phyloP scores from a whole-genome alignment of 30 jellyfish, hydroid and myxozoan species.

The Aurelia sp. region DNA sequence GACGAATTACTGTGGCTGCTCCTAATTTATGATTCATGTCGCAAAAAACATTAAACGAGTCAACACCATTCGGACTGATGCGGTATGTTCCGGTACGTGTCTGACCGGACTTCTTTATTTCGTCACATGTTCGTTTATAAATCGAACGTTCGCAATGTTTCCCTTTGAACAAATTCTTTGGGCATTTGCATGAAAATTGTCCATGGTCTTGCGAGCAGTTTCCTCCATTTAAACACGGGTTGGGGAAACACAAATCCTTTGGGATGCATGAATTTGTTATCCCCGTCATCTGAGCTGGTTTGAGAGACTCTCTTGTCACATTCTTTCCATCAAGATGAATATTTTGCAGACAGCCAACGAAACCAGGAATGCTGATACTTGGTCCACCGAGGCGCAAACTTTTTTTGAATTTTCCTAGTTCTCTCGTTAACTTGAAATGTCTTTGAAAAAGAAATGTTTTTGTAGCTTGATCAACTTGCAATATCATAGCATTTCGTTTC shows the following conservation, averaged over 20 bases:
- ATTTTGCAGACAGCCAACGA: conserved; percentile 79
- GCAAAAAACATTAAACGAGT: conserved; percentile 80
- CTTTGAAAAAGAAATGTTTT: conserved; percentile 45
- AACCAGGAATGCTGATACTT: conserved; percentile 80
- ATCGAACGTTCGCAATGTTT: conserved; percentile 56
- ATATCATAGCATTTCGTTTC: conserved; percentile 38
- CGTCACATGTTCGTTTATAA: conserved; percentile 77
- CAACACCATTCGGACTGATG: conserved; percentile 74
- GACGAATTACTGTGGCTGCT: conserved; percentile 80
- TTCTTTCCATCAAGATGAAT: conserved; percentile 50
- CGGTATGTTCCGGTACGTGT: conserved; percentile 60
- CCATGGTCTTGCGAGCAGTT: conserved; percentile 79
- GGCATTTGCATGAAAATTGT: conserved; percentile 71
- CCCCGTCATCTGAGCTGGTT: conserved; percentile 42
- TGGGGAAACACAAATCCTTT: conserved; percentile 87
- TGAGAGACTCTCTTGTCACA: conserved; percentile 36
- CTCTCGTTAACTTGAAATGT: conserved; percentile 68
- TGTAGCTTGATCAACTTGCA: conserved; percentile 53
- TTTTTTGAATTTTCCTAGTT: conserved; percentile 60
- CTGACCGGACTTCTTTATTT: conserved; percentile 66
- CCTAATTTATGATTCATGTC: conserved; percentile 78
- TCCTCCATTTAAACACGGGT: conserved; percentile 83
- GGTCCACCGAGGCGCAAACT: conserved; percentile 85
- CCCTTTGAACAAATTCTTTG: conserved; percentile 60
- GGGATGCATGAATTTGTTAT: conserved; percentile 69